These are phyloP conservation scores for Caenorhabditis briggsae DNA, from an alignment of 1,140 invertebrate species.

Conservation along the genomic window DNA sequence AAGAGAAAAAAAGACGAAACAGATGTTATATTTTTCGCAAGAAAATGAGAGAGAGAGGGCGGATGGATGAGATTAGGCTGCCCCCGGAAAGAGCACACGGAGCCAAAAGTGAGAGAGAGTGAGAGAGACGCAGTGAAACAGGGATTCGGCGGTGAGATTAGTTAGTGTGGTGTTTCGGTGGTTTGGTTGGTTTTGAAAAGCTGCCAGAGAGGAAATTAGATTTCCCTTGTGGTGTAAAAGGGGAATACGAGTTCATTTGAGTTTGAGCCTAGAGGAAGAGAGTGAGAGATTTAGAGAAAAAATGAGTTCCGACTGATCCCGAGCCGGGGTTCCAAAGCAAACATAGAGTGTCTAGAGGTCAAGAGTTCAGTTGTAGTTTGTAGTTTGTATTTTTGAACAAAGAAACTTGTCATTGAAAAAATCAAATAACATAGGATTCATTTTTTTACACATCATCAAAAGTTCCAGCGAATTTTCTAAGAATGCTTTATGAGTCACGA, in stretches of 20 bases:
- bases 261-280: neutral
- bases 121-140: neutral
- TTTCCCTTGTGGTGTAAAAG: neutral
- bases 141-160: neutral
- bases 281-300: neutral
- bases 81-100: constrained; percentile 8
- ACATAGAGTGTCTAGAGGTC: no score
- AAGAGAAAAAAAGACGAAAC: neutral
- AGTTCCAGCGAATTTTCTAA: no score
- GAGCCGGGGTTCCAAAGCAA: no score
- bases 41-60: constrained; percentile 21
- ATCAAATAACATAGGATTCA: no score
- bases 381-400: no score
- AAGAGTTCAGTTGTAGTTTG: no score
- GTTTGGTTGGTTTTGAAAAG: neutral
- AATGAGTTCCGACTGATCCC: neutral
- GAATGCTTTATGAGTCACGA: no score
- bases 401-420: no score
- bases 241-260: neutral
- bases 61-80: constrained; percentile 13
- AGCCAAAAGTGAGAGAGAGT: neutral
- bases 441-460: no score
- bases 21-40: neutral
- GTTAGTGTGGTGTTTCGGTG: neutral
- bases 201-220: constrained; percentile 1